Conservation (phyloP, 2,113 vertebrate species). For the Cinclus cinclus region DNA sequence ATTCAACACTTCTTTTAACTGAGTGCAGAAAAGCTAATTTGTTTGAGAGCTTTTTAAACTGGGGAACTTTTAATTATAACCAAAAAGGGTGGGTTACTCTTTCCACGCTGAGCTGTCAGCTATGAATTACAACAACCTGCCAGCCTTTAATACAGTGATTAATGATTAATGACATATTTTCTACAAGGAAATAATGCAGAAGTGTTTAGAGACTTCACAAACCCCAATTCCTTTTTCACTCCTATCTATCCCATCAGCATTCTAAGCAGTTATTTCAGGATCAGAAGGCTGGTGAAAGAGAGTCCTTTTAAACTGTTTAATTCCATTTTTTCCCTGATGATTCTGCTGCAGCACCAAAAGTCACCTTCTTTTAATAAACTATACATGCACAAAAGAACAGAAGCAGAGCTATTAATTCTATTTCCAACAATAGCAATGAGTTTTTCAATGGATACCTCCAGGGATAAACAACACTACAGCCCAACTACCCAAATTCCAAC, state of each 20-base stretch:
- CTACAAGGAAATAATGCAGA: neutral
- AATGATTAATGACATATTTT: neutral
- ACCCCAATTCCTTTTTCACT: neutral
- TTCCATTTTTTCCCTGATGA: neutral
- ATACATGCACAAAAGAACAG: neutral
- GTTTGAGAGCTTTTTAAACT: neutral
- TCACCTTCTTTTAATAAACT: conserved; percentile 39
- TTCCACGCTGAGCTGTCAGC: neutral
- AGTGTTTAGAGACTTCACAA: neutral
- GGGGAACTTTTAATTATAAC: neutral
- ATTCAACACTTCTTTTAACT: neutral
- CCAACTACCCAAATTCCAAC: neutral
- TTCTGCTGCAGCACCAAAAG: neutral
- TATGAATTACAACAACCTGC: neutral
- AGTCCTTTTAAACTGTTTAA: neutral
- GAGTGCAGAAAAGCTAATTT: neutral
- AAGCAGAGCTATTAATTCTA: neutral
- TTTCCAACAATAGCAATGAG: conserved; percentile 38
- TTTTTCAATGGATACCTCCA: conserved; percentile 36
- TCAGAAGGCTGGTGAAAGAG: neutral
- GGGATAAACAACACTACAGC: conserved; percentile 32
- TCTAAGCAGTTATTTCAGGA: neutral
- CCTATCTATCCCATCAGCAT: neutral
- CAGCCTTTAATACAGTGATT: neutral
- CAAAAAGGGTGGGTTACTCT: neutral